phyloP scores from a whole-genome alignment of 2,797 vertebrate species.

The Chaetophractus vellerosus region DNA sequence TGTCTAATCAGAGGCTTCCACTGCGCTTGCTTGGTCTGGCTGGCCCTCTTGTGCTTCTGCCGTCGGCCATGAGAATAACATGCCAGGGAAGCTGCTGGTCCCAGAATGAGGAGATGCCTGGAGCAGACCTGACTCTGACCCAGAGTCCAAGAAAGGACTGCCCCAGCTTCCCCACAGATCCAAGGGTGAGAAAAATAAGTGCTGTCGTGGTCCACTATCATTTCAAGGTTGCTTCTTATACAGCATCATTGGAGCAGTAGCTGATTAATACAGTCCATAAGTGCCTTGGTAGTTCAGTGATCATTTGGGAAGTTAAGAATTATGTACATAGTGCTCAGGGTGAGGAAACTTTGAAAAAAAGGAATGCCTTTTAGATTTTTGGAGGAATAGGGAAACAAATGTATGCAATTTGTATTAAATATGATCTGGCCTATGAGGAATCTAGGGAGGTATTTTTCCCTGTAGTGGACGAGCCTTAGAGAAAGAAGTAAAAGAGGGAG shows the following conservation, averaged over 20 bases:
- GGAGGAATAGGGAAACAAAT: not conserved
- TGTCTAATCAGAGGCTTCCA: not conserved
- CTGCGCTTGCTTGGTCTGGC: not conserved
- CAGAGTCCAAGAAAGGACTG: not conserved
- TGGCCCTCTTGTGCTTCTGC: not conserved
- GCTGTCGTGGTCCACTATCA: not conserved
- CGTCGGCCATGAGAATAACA: not conserved
- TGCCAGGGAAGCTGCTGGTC: not conserved
- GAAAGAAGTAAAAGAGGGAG: not conserved
- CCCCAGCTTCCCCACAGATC: not conserved
- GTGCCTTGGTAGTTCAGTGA: not conserved
- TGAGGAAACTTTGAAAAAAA: conserved; percentile 10
- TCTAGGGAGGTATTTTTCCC: not conserved
- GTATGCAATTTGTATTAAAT: not conserved
- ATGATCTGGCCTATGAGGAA: not conserved
- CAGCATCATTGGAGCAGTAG: not conserved
- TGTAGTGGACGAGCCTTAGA: not conserved
- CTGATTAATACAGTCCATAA: not conserved
- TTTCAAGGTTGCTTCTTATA: not conserved
- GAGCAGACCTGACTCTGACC: not conserved
- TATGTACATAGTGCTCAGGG: not conserved
- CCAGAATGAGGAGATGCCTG: not conserved
- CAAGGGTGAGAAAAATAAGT: not conserved
- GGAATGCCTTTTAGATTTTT: not conserved
- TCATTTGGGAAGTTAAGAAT: not conserved